These are phyloP conservation scores for Aphis gossypii DNA, from an alignment of 1,140 invertebrate species.

Conservation along the genomic window DNA sequence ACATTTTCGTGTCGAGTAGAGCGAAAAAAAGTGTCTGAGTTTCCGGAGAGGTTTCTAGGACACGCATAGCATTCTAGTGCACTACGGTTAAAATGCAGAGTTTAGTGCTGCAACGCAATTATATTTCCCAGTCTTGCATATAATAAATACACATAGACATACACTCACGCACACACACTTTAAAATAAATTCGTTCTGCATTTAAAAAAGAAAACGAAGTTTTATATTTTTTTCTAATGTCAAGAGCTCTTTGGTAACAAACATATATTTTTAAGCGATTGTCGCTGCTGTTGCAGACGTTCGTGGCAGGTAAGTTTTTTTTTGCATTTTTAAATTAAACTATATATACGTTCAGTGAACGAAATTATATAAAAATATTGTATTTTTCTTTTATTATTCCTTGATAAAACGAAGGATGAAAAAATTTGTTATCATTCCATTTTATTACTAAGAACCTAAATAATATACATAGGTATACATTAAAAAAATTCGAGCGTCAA, in stretches of 20 bases:
- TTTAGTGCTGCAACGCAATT: constrained; percentile 19
- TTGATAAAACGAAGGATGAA: neutral
- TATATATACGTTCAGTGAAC: neutral
- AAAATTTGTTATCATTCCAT: neutral
- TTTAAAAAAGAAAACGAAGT: constrained; percentile 10
- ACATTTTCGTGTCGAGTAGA: constrained; percentile 4
- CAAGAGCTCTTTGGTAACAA: neutral
- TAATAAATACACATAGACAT: neutral
- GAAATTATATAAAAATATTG: neutral
- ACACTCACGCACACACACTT: neutral
- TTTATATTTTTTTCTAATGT: neutral
- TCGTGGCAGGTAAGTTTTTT: neutral
- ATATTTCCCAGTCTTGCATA: neutral
- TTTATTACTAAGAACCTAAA: neutral
- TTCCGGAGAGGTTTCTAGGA: constrained; percentile 31
- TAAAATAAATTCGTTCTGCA: constrained; percentile 24
- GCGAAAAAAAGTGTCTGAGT: neutral
- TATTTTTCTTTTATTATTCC: neutral
- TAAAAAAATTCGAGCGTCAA: neutral
- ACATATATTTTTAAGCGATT: constrained; percentile 13
- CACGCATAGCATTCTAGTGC: constrained; percentile 19
- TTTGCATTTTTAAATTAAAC: constrained; percentile 18
- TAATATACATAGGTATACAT: neutral
- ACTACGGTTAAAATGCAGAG: constrained; percentile 30
- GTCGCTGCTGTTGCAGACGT: neutral